Evolutionary conservation across 2,888 invertebrate genomes (phyloP).

Genomic region (Trisateles emortualis): DNA sequence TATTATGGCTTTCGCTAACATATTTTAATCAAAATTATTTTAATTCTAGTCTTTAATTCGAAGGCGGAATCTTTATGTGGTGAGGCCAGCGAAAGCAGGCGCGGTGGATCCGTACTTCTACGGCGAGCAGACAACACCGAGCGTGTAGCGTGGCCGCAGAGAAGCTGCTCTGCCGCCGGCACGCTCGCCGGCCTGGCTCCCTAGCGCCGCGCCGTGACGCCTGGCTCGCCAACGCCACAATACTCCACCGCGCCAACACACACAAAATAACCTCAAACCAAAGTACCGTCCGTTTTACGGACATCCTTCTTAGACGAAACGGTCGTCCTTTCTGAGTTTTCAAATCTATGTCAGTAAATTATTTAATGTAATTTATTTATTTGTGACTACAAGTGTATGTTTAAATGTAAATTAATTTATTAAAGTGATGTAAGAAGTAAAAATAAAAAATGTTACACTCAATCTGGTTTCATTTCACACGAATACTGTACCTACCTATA

Average conservation of each 20-base stretch:
- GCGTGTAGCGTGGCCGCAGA: conserved; percentile 56
- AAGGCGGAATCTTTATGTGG: conserved; percentile 88
- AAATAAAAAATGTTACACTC: conserved; percentile 69
- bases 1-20: conserved; percentile 1
- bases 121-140: conserved; percentile 78
- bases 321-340: conserved; percentile 71
- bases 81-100: conserved; percentile 86
- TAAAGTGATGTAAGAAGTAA: conserved; percentile 77
- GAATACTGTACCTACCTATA: background rate
- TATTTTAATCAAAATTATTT: conserved; percentile 68
- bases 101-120: conserved; percentile 88
- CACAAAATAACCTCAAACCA: conserved; percentile 81
- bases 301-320: conserved; percentile 67
- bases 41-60: conserved; percentile 86
- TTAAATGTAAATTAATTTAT: conserved; percentile 78
- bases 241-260: conserved; percentile 60
- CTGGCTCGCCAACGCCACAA: conserved; percentile 31
- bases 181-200: conserved; percentile 43
- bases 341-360: conserved; percentile 84
- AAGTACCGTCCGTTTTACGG: conserved; percentile 75
- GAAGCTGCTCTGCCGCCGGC: conserved; percentile 16
- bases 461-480: conserved; percentile 67
- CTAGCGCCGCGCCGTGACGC: conserved; percentile 56
- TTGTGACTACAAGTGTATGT: conserved; percentile 80
- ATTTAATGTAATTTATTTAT: conserved; percentile 85